Conservation (phyloP, 2,888 invertebrate species). For the Eristalis arbustorum region DNA sequence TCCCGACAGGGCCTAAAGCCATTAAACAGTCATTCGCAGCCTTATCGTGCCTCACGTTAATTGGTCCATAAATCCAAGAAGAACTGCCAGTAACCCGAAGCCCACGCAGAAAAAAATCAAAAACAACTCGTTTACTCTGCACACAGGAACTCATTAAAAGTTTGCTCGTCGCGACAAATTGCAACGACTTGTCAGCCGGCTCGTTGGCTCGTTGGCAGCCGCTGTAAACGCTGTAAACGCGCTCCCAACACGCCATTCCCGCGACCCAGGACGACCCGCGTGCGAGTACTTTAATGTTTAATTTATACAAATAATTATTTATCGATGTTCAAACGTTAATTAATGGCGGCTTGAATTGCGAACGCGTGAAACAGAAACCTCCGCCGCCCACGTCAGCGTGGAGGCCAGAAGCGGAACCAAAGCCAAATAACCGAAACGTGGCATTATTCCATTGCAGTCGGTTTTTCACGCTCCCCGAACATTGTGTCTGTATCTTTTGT, state of each 20-base stretch:
- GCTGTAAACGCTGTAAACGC: not conserved
- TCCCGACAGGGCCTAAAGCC: not conserved
- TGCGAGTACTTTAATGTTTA: slow-evolving; percentile 4
- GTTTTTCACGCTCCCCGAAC: not conserved
- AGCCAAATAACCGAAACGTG: slow-evolving; percentile 51
- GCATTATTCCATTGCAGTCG: slow-evolving; percentile 18
- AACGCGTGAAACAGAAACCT: slow-evolving; percentile 27
- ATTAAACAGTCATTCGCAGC: not conserved
- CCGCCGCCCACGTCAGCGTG: not conserved
- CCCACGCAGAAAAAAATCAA: slow-evolving; percentile 1
- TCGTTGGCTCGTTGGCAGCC: slow-evolving; percentile 7
- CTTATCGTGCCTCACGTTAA: not conserved
- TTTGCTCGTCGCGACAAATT: slow-evolving; percentile 32
- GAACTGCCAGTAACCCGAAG: not conserved
- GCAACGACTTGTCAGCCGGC: slow-evolving; percentile 26
- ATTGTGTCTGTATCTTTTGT: slow-evolving; percentile 18
- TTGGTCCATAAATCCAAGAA: slow-evolving; percentile 2
- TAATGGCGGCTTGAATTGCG: slow-evolving; percentile 45
- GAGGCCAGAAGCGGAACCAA: slow-evolving; percentile 34
- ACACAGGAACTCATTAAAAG: slow-evolving; percentile 44
- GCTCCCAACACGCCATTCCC: not conserved
- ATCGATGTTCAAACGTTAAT: slow-evolving; percentile 63
- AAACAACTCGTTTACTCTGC: not conserved
- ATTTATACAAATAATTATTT: slow-evolving; percentile 56
- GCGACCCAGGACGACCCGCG: not conserved